Evolutionary conservation across 2,797 vertebrate genomes (phyloP), one percentile per base, ranked within the genome.

Genomic region (Bradypus variegatus): DNA sequence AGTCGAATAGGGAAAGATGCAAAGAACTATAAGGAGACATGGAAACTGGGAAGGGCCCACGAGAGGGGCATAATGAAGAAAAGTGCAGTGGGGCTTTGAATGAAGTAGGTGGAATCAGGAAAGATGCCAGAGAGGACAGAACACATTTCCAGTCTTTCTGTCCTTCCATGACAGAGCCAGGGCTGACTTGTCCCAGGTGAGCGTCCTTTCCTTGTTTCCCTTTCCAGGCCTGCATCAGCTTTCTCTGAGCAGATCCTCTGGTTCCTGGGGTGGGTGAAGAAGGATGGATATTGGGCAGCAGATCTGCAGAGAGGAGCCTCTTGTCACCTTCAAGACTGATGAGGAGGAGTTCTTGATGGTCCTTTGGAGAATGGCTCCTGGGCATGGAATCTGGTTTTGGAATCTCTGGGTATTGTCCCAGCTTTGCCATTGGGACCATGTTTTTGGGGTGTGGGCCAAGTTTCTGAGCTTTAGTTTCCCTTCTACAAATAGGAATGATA

Each of bases 391-490:
- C 58, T 65, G 10, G 69, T 78, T 50, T 65, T 64, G 41, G 84
- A 55, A 50, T 60, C 18, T 77, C 18, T 0, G 31, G 38, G 29
- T 33, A 53, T 25, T 77, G 27, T 55, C 33, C 45, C 38, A 88
- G 53, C 33, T 81, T 89, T 31, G 36, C 64, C 10, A 33, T 6
- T 25, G 73, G 92, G 81, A 65, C 14, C 36, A 62, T 9, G 3
- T 69, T 16, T 60, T 93, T 79, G n/a, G 65, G 69, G 38, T 29
- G 29, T 16, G 15, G 38, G n/a, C 12, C 36, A 65, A 48, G 50
- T 67, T 91, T 92, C 72, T 84, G 65, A 86, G 58, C 21, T 75
- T 93, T 55, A 62, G 25, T 58, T 93, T 82, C 65, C 41, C 31
- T 36, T 29, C 48, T 41, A n/a, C 36, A 85, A 75, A 29, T 19